Base-by-base conservation (phyloP, 2,888 invertebrate species). In the Drosophila barbarae region DNA sequence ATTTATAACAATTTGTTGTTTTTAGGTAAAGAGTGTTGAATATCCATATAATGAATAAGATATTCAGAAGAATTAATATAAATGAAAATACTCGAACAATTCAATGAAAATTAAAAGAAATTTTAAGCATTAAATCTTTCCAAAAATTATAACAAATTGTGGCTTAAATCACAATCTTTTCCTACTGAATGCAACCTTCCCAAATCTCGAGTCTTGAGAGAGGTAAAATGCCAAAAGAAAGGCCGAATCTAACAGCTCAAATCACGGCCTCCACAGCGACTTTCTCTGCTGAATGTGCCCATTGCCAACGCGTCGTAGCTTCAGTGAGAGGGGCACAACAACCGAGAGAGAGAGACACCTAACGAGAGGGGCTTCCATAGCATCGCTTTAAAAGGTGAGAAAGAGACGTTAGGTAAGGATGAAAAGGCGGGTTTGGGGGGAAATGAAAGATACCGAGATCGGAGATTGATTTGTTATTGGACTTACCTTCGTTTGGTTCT, bases 401-500 rank as follows among this genome's bases (percentile, higher is more conserved):
- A 26, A 30, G 60, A 54, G 34, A 52, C 21, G 15, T 39, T 35
- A 18, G 4, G 34, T 51, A 41, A 21, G 42, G 8, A 21, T 35
- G 32, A 13, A 6, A 23, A 30, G 41, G 13, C 18, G 34, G 15
- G 39, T 2, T 23, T 6, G 12, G 32, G 9, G 39, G 6, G 8
- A 21, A 39, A 60, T 52, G 53, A 28, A 54, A 44, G 26, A 38
- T 34, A 52, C 28, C 35, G 63, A 50, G 51, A 38, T 51, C 21
- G 44, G 30, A 30, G 54, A 59, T 56, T 65, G 51, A 61, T 67
- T 69, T 49, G 41, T 54, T 60, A 34, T 61, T 55, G 39, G 28
- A 68, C 85, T 80, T 69, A 84, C 79, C 85, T 84, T 83, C 35
- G 73, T 50, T 26, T 72, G 57, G 55, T 71, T 69, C 42, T 56